phyloP scores from a whole-genome alignment of 2,888 invertebrate species.

The Tineola bisselliella region DNA sequence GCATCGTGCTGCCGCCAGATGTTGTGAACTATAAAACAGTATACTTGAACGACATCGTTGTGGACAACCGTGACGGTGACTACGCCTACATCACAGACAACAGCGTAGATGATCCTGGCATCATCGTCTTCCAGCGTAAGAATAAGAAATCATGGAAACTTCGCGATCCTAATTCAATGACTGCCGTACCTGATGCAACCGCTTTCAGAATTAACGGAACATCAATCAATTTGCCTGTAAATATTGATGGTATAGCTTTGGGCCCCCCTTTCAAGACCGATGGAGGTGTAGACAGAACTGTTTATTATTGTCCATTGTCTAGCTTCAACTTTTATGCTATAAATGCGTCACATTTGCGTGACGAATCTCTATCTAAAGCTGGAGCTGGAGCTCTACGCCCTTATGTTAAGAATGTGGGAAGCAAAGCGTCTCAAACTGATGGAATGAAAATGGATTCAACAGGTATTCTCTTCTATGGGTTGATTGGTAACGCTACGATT shows the following conservation, averaged over 20 bases:
- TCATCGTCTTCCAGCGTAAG: constrained; percentile 74
- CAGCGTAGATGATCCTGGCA: constrained; percentile 73
- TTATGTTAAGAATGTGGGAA: constrained; percentile 68
- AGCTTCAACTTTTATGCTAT: constrained; percentile 75
- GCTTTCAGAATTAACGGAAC: constrained; percentile 71
- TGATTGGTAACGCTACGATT: constrained; percentile 74
- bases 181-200: constrained; percentile 65
- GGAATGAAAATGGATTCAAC: constrained; percentile 80
- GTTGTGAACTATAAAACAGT: constrained; percentile 68
- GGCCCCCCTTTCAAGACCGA: constrained; percentile 66
- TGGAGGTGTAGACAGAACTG: constrained; percentile 51
- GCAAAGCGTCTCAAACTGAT: constrained; percentile 74
- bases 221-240: constrained; percentile 64
- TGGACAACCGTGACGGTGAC: constrained; percentile 75
- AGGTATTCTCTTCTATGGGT: constrained; percentile 75
- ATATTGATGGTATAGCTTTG: constrained; percentile 77
- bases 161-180: constrained; percentile 72
- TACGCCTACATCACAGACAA: constrained; percentile 80
- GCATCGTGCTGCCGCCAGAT: constrained; percentile 70
- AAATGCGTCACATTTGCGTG: constrained; percentile 69
- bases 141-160: constrained; percentile 77
- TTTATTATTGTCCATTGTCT: constrained; percentile 76
- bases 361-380: constrained; percentile 49
- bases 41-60: constrained; percentile 76
- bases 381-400: constrained; percentile 41